Percentiles rank a stretch among this genome's conserved stretches.
Evolutionary conservation across 2,888 invertebrate species (phyloP).

Genomic region (Clunio marinus): DNA sequence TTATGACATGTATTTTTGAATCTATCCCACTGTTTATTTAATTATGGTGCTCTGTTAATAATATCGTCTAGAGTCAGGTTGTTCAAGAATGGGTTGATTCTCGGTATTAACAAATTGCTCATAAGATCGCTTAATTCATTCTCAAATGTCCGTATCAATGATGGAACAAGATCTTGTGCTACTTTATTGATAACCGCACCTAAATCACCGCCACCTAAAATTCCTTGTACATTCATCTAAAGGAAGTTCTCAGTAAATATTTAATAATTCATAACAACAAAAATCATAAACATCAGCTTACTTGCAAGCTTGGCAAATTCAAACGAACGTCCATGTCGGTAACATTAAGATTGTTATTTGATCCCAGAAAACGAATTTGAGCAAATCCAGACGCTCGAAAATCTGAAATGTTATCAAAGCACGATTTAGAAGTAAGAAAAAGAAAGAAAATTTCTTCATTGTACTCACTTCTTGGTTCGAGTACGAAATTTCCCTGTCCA

Average conservation of each 20-base stretch:
- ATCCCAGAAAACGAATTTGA: background rate
- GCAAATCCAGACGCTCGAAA: background rate
- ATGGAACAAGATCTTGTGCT: background rate
- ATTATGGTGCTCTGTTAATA: background rate
- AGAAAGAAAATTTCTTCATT: background rate
- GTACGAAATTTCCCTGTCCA: background rate
- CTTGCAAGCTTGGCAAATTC: background rate
- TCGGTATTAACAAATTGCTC: background rate
- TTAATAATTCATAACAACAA: background rate
- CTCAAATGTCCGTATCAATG: background rate
- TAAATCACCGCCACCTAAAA: conserved; percentile 35
- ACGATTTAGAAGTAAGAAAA: too few relatives aligned
- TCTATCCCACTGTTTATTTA: background rate
- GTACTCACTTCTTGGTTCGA: background rate
- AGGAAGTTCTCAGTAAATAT: background rate
- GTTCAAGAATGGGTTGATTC: background rate
- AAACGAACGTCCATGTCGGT: background rate
- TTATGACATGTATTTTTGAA: background rate
- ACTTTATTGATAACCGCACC: conserved; percentile 26
- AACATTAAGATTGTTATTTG: background rate
- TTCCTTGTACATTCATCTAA: conserved; percentile 21
- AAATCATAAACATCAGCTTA: background rate
- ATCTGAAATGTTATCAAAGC: background rate
- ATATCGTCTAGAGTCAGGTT: background rate
- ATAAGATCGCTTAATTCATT: background rate